Base-by-base conservation (phyloP, 2,888 invertebrate genomes). In the Epinotia bilunana region DNA sequence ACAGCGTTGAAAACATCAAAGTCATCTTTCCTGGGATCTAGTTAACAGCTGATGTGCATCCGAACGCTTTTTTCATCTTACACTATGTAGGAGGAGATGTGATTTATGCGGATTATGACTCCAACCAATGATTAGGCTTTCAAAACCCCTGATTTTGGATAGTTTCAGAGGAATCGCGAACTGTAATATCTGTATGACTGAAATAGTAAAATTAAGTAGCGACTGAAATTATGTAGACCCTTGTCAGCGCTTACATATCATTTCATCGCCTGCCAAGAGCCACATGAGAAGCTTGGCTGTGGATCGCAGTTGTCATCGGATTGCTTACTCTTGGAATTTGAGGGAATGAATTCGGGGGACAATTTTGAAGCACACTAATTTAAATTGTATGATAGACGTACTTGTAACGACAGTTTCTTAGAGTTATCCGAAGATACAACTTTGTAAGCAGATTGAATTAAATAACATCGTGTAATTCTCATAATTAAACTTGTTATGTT, bases 171-270 rank as follows among this genome's bases (percentile, higher is more conserved):
- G 5, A 49, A 16, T 4, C 4, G 13, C 12, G 0, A 49, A 49
- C 13, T 5, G 12, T n/a, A 53, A 53, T 13, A n/a, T 53, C 13
- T 53, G 49, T 53, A n/a, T 53, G 49, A 53, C 13, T 13, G 53
- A 53, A 53, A 5, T 53, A 53, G n/a, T 53, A n/a, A 53, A 53
- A 53, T 53, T 53, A 53, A 6, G n/a, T n/a, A 53, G 53, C 53
- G n/a, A n/a, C 53, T n/a, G n/a, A 53, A n/a, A n/a, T 53, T n/a
- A 16, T 49, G 57, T 13, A 12, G 58, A 60, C 58, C 58, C 58
- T 60, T 23, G 58, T 60, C 58, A 60, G 9, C 12, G 20, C 20
- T 12, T 20, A 58, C 9, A 49, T 58, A 28, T 60, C 58, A 23
- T 60, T 60, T 60, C 23, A 28, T 60, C 58, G 23, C 58, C 58